Conservation (phyloP, 2,113 vertebrate species). For the Corythornis cristatus region DNA sequence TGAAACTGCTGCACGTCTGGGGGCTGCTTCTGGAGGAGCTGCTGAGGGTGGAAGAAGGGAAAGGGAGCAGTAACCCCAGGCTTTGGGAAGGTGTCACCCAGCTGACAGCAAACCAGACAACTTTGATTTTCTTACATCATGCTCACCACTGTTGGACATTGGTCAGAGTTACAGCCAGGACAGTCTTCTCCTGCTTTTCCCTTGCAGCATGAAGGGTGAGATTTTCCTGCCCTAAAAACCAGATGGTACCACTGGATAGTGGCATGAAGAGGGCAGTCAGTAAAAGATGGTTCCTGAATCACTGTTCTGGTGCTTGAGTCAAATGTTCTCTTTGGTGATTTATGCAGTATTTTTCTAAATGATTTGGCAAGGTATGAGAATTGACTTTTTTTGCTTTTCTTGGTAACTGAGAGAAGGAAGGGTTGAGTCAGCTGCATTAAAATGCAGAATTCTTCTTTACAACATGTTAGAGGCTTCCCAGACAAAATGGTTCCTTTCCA, state of each 20-base stretch:
- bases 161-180: background rate
- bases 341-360: background rate
- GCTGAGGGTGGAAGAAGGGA: background rate
- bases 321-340: background rate
- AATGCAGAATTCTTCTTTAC: background rate
- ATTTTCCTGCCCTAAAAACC: background rate
- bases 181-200: background rate
- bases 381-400: background rate
- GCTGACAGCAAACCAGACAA: background rate
- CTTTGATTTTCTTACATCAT: background rate
- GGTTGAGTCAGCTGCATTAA: background rate
- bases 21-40: background rate
- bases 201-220: background rate
- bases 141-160: background rate
- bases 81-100: background rate
- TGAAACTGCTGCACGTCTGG: rapidly evolving
- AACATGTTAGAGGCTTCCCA: background rate
- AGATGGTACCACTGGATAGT: background rate
- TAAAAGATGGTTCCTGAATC: background rate
- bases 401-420: background rate
- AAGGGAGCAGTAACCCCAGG: background rate
- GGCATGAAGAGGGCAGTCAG: background rate
- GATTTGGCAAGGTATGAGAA: background rate
- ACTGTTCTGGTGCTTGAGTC: background rate
- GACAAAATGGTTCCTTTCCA: background rate